Percentiles rank a stretch among this genome's conserved stretches.
phyloP scores from a whole-genome alignment of 2,888 invertebrate species.

The Bellardia bayeri region DNA sequence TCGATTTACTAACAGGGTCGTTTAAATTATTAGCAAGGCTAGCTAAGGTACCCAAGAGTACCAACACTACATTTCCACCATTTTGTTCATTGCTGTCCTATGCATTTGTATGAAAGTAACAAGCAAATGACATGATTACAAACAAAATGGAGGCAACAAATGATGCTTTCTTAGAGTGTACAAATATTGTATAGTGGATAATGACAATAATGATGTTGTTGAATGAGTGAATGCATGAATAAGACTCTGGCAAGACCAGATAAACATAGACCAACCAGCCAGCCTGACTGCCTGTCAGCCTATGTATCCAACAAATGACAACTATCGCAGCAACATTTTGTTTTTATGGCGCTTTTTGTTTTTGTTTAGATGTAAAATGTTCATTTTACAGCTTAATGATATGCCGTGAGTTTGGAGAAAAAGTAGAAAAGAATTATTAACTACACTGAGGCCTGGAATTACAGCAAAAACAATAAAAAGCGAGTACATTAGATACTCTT shows the following conservation, averaged over 20 bases:
- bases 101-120: neutral
- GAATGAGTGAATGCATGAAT: neutral
- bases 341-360: neutral
- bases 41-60: too few species aligned
- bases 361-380: conserved; percentile 18
- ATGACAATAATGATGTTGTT: conserved; percentile 42
- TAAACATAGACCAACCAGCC: neutral
- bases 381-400: conserved; percentile 38
- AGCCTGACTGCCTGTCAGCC: neutral
- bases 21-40: too few species aligned
- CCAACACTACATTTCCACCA: too few species aligned
- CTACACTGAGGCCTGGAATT: neutral
- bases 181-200: conserved; percentile 26
- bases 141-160: conserved; percentile 9
- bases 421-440: neutral
- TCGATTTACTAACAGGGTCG: too few species aligned
- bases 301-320: conserved; percentile 1
- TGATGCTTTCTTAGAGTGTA: conserved; percentile 29
- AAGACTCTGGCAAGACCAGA: neutral
- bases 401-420: neutral
- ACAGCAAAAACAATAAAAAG: neutral
- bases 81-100: neutral
- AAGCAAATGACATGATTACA: conserved; percentile 31
- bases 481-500: too few species aligned
- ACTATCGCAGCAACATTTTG: conserved; percentile 33